These are phyloP conservation scores for Polyommatus icarus DNA, from an alignment of 2,888 invertebrate genomes.

Conservation along the genomic window DNA sequence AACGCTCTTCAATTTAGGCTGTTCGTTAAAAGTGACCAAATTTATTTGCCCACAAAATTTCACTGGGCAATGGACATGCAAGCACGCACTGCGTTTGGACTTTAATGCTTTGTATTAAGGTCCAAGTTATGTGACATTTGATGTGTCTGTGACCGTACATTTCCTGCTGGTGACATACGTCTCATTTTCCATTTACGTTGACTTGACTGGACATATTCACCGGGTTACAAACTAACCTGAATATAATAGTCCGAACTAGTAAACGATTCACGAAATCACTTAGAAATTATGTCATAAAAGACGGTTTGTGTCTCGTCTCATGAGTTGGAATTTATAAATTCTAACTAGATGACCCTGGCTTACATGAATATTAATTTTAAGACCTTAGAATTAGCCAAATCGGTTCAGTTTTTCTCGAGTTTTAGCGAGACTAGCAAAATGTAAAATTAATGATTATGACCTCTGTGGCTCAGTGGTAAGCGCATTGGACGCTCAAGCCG, in stretches of 20 bases:
- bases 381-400: no score
- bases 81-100: not conserved
- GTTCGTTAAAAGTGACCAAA: not conserved
- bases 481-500: no score
- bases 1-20: not conserved
- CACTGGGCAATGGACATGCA: not conserved
- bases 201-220: not conserved
- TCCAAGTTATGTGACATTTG: not conserved
- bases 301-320: no score
- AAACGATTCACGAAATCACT: not conserved
- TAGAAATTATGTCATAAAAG: no score
- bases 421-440: no score
- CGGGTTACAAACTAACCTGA: not conserved
- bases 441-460: no score
- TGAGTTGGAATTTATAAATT: no score
- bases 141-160: not conserved
- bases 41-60: not conserved
- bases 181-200: conserved; percentile 3
- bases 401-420: no score
- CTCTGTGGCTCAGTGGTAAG: no score
- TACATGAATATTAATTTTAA: no score
- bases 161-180: conserved; percentile 11
- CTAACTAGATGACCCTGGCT: no score
- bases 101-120: not conserved
- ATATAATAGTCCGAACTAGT: not conserved